Conservation (phyloP, 2,888 invertebrate species). For the Drosophila siamana region DNA sequence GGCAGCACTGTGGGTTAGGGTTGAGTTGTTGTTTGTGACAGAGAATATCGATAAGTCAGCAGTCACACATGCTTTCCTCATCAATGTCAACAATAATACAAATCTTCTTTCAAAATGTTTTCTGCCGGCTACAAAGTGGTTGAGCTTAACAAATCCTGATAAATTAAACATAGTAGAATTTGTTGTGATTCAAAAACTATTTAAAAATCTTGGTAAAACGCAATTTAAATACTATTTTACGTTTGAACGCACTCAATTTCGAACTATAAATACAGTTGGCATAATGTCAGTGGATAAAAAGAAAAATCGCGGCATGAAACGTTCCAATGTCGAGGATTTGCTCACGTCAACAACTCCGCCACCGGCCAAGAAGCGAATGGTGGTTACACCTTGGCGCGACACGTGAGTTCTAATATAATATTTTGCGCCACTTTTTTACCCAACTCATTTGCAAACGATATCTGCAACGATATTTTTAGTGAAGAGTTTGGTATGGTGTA, state of each 20-base stretch:
- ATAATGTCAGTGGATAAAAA: slow-evolving; percentile 15
- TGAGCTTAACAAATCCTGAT: not conserved
- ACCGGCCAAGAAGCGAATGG: slow-evolving; percentile 70
- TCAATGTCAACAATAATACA: not conserved
- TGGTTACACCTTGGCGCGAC: slow-evolving; percentile 83
- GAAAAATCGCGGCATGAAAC: slow-evolving; percentile 4
- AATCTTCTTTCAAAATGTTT: too few relatives aligned
- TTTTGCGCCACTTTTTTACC: not conserved
- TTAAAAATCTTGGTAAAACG: too few relatives aligned
- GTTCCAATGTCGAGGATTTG: slow-evolving; percentile 1
- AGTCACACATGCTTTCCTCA: not conserved
- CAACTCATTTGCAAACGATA: too few relatives aligned
- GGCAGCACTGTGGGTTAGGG: not conserved
- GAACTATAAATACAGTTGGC: not conserved
- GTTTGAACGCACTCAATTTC: not conserved
- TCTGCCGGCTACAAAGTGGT: not conserved
- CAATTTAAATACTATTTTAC: not conserved
- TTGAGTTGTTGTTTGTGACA: not conserved
- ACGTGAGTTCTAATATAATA: slow-evolving; percentile 68
- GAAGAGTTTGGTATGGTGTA: slow-evolving; percentile 82
- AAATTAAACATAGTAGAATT: not conserved
- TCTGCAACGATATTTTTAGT: slow-evolving; percentile 48
- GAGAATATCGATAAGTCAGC: not conserved
- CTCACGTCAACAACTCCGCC: not conserved
- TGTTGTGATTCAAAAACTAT: not conserved